A percentile compares a stretch with the other conserved stretches of the same genome.
These are phyloP conservation scores for Polypedilum vanderplanki DNA, from an alignment of 1,140 invertebrate species.

Conservation along the genomic window DNA sequence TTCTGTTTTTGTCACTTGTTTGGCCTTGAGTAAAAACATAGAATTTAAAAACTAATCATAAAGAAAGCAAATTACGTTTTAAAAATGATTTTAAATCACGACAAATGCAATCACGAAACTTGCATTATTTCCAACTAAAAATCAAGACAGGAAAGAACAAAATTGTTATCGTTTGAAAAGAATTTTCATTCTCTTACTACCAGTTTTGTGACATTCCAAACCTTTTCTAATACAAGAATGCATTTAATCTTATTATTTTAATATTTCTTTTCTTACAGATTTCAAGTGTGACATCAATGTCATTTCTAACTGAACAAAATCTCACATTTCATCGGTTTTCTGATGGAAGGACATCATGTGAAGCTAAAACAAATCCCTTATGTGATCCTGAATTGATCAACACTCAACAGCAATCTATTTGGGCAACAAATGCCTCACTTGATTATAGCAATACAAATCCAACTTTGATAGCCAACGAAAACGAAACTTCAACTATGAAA, in stretches of 20 bases:
- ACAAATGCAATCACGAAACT: neutral
- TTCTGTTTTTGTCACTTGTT: too few relatives aligned
- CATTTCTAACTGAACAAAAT: conserved; percentile 8
- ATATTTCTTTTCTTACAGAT: conserved; percentile 9
- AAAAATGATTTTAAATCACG: too few relatives aligned
- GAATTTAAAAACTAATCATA: too few relatives aligned
- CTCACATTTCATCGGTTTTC: conserved; percentile 30
- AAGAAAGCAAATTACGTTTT: too few relatives aligned
- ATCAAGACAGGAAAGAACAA: neutral
- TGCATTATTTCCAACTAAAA: neutral
- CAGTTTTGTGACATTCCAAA: neutral
- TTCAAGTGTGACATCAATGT: conserved; percentile 28
- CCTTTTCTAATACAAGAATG: neutral
- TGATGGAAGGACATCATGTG: neutral
- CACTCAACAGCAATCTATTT: neutral
- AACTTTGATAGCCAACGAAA: neutral
- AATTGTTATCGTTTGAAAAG: neutral
- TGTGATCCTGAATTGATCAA: neutral
- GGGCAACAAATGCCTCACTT: neutral
- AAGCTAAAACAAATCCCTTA: neutral
- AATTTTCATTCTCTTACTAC: neutral
- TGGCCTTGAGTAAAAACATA: too few relatives aligned
- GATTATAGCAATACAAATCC: neutral
- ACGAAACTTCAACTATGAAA: neutral
- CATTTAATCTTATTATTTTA: neutral